phyloP scores from a whole-genome alignment of 2,888 invertebrate genomes.

The Meiosimyza decipiens region DNA sequence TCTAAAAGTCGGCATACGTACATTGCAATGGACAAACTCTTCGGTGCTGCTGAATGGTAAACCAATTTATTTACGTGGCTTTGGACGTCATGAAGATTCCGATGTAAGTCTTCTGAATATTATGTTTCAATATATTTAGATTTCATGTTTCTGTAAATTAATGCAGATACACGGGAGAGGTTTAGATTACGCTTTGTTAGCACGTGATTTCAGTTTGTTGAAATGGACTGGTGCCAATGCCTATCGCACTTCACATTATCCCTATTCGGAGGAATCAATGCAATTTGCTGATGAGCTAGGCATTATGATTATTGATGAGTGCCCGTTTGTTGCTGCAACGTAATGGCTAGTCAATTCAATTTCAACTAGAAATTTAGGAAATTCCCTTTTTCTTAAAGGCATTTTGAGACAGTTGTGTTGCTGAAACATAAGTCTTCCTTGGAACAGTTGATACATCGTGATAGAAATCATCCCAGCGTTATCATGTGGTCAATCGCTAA shows the following conservation, averaged over 20 bases:
- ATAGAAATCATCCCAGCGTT: constrained; percentile 94
- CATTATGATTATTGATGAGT: constrained; percentile 95
- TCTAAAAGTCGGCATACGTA: constrained; percentile 87
- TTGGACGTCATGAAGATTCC: constrained; percentile 95
- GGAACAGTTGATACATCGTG: constrained; percentile 86
- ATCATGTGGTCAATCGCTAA: constrained; percentile 98
- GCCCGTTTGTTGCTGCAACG: constrained; percentile 91
- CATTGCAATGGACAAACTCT: constrained; percentile 80
- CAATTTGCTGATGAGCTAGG: constrained; percentile 92
- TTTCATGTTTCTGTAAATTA: constrained; percentile 7
- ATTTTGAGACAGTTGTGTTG: constrained; percentile 76
- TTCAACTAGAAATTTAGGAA: not conserved
- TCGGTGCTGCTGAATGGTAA: constrained; percentile 82
- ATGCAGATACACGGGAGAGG: constrained; percentile 90
- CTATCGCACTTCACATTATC: constrained; percentile 97
- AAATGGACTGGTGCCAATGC: constrained; percentile 96
- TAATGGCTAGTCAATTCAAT: constrained; percentile 64
- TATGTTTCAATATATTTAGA: not conserved
- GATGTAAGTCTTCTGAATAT: constrained; percentile 71
- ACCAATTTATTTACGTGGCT: constrained; percentile 90
- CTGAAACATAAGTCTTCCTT: constrained; percentile 85
- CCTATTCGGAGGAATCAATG: constrained; percentile 97
- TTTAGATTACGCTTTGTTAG: constrained; percentile 85
- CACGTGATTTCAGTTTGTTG: constrained; percentile 92
- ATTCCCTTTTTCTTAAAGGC: constrained; percentile 65